Percentiles rank a stretch among this genome's conserved stretches.
Conservation (phyloP, 2,113 vertebrate genomes). For the Camelus bactrianus region DNA sequence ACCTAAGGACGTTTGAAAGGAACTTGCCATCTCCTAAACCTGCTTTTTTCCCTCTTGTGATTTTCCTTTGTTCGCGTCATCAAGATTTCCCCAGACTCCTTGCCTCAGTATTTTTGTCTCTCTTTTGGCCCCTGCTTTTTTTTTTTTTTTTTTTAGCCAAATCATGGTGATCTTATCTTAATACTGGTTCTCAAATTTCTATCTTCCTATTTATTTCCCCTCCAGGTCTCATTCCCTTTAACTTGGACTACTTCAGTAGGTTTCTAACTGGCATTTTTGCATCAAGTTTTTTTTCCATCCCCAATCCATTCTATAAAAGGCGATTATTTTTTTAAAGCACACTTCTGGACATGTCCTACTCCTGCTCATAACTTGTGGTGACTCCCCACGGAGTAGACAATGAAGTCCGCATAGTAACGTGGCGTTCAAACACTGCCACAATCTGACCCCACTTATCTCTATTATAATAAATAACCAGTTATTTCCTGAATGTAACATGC, state of each 20-base stretch:
- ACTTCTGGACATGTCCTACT: background rate
- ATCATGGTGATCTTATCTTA: background rate
- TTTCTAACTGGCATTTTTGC: conserved; percentile 15
- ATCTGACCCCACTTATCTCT: background rate
- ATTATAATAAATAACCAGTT: background rate
- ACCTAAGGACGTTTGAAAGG: background rate
- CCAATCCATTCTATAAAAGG: background rate
- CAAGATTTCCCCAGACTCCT: background rate
- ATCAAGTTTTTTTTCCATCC: background rate
- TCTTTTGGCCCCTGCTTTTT: background rate
- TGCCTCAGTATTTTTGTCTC: background rate
- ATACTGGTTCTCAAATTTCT: background rate
- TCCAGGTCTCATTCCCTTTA: background rate
- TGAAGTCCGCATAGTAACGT: background rate
- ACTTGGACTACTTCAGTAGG: background rate
- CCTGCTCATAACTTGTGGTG: background rate
- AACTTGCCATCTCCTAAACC: background rate
- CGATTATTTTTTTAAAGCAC: background rate
- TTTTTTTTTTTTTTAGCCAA: background rate
- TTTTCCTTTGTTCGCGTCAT: background rate
- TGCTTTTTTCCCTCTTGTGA: background rate
- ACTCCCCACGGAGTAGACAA: background rate
- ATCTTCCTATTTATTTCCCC: conserved; percentile 29
- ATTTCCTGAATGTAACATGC: background rate
- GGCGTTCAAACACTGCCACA: background rate